Evolutionary conservation across 2,888 invertebrate genomes (phyloP).

Genomic region (Eilema sororculum): DNA sequence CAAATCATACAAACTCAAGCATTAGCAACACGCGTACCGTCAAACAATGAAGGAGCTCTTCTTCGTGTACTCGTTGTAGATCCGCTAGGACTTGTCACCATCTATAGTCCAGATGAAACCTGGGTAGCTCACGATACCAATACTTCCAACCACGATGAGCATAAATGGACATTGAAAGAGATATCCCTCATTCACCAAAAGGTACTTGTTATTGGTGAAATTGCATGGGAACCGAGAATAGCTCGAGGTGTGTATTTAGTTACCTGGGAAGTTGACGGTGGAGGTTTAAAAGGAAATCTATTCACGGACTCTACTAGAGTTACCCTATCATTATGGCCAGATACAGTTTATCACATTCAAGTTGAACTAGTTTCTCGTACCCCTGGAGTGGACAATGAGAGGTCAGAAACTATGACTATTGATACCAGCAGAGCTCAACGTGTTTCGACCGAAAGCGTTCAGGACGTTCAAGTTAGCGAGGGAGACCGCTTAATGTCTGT

Average conservation of each 20-base stretch:
- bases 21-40: conserved; percentile 88
- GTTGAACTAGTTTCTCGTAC: conserved; percentile 89
- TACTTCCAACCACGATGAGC: conserved; percentile 79
- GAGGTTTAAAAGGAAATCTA: conserved; percentile 93
- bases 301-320: conserved; percentile 93
- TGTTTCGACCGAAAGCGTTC: conserved; percentile 89
- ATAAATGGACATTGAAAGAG: conserved; percentile 89
- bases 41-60: conserved; percentile 88
- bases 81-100: conserved; percentile 90
- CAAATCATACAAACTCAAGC: conserved; percentile 90
- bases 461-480: conserved; percentile 87
- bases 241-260: conserved; percentile 91
- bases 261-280: conserved; percentile 94
- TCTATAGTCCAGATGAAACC: conserved; percentile 90
- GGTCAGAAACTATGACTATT: conserved; percentile 89
- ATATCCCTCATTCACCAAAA: conserved; percentile 91
- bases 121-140: conserved; percentile 87
- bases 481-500: conserved; percentile 88
- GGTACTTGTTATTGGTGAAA: conserved; percentile 90
- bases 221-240: conserved; percentile 91
- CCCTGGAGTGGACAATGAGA: conserved; percentile 88
- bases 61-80: conserved; percentile 90
- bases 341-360: conserved; percentile 93
- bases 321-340: conserved; percentile 93
- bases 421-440: conserved; percentile 89